Conservation (phyloP, 2,888 invertebrate species). For the Strigamia maritima region DNA sequence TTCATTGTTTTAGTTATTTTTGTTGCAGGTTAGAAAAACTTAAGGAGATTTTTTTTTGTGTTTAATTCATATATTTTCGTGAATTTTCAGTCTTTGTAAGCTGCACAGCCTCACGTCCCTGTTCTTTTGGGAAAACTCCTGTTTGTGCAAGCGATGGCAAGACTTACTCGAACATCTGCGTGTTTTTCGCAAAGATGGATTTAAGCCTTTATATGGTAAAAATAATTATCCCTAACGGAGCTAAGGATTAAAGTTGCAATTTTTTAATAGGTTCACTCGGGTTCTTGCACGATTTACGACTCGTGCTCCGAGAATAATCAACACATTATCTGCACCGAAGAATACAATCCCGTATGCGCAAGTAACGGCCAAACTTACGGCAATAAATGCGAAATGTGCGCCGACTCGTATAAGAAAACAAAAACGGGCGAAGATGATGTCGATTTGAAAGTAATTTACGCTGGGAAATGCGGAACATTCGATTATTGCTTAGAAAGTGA, state of each 20-base stretch:
- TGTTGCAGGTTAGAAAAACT: not conserved
- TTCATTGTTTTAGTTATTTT: not conserved
- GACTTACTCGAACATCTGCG: not conserved
- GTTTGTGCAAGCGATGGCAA: not conserved
- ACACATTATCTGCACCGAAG: not conserved
- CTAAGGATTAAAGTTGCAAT: not conserved
- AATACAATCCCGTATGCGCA: not conserved
- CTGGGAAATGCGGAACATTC: not conserved
- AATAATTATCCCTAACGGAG: not conserved
- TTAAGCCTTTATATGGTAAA: not conserved
- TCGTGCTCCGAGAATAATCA: not conserved
- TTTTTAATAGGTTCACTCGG: not conserved
- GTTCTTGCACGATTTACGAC: not conserved
- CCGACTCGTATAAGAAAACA: no score
- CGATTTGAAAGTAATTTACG: not conserved
- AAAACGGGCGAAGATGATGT: not conserved
- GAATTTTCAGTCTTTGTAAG: no score
- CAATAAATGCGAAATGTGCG: conserved; percentile 19
- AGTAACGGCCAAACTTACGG: not conserved
- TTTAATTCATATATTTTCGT: not conserved
- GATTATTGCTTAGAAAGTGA: not conserved
- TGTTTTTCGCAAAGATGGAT: not conserved
- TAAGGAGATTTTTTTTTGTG: not conserved
- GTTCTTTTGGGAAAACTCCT: not conserved
- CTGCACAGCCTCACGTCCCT: not conserved